A percentile compares a stretch with the other conserved stretches of the same genome.
phyloP scores from a whole-genome alignment of 2,113 vertebrate species.

The Cyprinodon tularosa region DNA sequence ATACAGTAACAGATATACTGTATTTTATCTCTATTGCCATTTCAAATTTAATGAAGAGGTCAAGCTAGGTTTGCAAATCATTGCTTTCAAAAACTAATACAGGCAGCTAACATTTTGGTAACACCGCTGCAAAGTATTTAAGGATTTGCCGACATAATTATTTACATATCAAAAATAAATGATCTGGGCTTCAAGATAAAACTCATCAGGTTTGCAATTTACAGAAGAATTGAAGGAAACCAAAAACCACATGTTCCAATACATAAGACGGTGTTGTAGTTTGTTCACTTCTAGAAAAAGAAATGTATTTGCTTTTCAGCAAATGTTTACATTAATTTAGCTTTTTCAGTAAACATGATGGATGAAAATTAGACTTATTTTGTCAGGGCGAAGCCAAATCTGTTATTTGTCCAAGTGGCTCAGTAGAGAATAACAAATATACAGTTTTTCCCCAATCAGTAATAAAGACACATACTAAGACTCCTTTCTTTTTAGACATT shows the following conservation, averaged over 20 bases:
- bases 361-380: too few species aligned
- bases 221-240: neutral
- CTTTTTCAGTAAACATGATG: neutral
- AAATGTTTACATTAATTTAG: conserved; percentile 4
- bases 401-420: too few species aligned
- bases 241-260: neutral
- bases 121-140: neutral
- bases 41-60: neutral
- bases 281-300: neutral
- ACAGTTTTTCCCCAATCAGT: too few species aligned
- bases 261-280: conserved; percentile 1
- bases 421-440: too few species aligned
- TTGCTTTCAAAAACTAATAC: neutral
- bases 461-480: neutral
- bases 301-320: conserved; percentile 6
- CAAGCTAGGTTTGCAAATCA: neutral
- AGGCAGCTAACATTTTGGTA: neutral
- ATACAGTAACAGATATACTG: neutral
- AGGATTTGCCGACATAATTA: conserved; percentile 53
- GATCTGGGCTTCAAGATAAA: conserved; percentile 18
- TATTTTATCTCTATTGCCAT: neutral
- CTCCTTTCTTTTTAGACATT: neutral
- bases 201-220: conserved; percentile 17
- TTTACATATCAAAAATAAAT: conserved; percentile 72
- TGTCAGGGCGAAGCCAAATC: too few species aligned